A percentile compares a stretch with the other conserved stretches of the same genome.
Evolutionary conservation across 1,140 invertebrate species (phyloP).

Genomic region (Rhizoglyphus robini): DNA sequence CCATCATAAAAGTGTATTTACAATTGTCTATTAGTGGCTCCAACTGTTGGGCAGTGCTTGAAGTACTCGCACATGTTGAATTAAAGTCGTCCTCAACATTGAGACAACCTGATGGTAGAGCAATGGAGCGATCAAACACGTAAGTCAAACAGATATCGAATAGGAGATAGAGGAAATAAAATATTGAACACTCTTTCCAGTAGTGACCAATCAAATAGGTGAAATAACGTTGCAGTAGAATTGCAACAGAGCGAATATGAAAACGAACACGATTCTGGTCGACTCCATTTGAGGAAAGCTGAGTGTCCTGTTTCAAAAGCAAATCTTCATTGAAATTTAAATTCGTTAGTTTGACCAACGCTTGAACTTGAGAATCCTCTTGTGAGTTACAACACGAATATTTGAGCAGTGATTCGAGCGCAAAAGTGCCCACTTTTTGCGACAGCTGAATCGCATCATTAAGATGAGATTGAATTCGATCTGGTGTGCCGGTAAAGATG

Average conservation of each 20-base stretch:
- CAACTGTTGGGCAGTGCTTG: neutral
- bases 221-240: conserved; percentile 6
- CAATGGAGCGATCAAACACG: neutral
- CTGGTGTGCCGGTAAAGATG: neutral
- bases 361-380: neutral
- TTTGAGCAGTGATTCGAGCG: conserved; percentile 3
- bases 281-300: neutral
- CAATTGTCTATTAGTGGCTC: neutral
- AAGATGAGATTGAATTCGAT: neutral
- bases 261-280: neutral
- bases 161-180: neutral
- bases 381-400: conserved; percentile 9
- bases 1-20: neutral
- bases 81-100: neutral
- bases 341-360: neutral
- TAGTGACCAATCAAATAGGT: neutral
- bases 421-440: neutral
- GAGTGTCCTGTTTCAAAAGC: neutral
- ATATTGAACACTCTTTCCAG: neutral
- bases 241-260: neutral
- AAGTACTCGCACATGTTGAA: neutral
- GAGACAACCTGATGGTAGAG: neutral
- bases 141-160: neutral
- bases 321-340: neutral
- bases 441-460: too few species aligned